Evolutionary conservation across 2,888 invertebrate species (phyloP).

Genomic region (Camptogramma bilineatum): DNA sequence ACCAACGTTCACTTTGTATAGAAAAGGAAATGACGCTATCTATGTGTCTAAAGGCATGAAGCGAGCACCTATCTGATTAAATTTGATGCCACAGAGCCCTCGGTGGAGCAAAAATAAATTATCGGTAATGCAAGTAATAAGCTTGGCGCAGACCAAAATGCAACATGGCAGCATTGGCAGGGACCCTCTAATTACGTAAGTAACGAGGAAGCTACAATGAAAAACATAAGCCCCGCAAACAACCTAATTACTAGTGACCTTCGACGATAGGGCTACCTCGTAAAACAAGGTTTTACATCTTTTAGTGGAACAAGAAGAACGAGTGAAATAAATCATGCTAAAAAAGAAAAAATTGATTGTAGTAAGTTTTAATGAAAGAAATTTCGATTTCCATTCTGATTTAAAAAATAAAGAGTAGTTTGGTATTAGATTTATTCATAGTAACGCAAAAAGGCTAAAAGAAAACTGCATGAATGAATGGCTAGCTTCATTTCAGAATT

Average conservation of each 20-base stretch:
- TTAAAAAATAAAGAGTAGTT: too few relatives aligned
- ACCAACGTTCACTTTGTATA: neutral
- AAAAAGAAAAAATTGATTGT: too few relatives aligned
- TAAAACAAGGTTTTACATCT: neutral
- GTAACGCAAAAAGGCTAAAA: neutral
- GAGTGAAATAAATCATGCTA: neutral
- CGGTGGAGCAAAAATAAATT: conserved; percentile 30
- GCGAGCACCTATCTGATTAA: neutral
- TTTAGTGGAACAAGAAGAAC: too few relatives aligned
- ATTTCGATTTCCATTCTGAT: too few relatives aligned
- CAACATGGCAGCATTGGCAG: conserved; percentile 43
- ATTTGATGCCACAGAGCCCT: conserved; percentile 9
- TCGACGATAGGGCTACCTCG: conserved; percentile 56
- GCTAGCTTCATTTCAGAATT: conserved; percentile 16
- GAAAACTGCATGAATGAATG: neutral
- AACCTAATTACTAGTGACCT: conserved; percentile 75
- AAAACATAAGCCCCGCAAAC: conserved; percentile 69
- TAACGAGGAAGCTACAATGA: conserved; percentile 64
- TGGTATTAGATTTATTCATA: neutral
- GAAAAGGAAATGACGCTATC: neutral
- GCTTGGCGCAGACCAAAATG: conserved; percentile 42
- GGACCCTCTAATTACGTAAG: conserved; percentile 66
- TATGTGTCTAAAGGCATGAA: conserved; percentile 1
- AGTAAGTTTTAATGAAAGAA: too few relatives aligned
- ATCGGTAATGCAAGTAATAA: conserved; percentile 29